Evolutionary conservation across 2,888 invertebrate species (phyloP).

Genomic region (Mythimna ferrago): DNA sequence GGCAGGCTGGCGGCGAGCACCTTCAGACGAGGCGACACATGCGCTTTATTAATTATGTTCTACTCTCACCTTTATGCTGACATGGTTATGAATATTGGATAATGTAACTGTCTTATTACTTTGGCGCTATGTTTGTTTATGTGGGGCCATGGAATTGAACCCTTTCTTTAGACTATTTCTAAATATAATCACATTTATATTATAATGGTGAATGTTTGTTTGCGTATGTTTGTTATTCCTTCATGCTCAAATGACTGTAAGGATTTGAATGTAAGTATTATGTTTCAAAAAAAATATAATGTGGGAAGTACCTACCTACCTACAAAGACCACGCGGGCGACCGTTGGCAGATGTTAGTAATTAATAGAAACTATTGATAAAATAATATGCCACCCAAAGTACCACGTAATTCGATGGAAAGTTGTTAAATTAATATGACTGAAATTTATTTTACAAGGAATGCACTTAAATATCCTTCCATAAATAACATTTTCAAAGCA

Average conservation of each 20-base stretch:
- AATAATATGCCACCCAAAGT: background rate
- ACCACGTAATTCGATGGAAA: background rate
- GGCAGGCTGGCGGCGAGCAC: constrained; percentile 16
- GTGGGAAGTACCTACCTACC: too few relatives aligned
- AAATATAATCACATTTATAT: too few relatives aligned
- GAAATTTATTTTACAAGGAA: background rate
- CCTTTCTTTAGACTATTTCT: too few relatives aligned
- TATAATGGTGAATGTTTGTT: too few relatives aligned
- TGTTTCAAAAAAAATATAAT: too few relatives aligned
- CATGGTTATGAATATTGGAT: constrained; percentile 58
- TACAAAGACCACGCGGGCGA: too few relatives aligned
- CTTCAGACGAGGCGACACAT: constrained; percentile 61
- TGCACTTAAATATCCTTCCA: too few relatives aligned
- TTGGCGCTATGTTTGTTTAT: constrained; percentile 26
- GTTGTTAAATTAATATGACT: background rate
- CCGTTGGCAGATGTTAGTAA: too few relatives aligned
- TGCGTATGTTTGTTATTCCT: too few relatives aligned
- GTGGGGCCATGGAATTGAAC: background rate
- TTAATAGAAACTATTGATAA: background rate
- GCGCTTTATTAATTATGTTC: constrained; percentile 63
- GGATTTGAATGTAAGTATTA: too few relatives aligned
- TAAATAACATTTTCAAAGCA: background rate
- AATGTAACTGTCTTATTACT: constrained; percentile 22
- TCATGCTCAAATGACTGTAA: too few relatives aligned
- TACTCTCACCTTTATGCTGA: constrained; percentile 53